Evolutionary conservation across 2,113 vertebrate species (phyloP), one percentile per base, ranked within the genome.

Genomic region (Egretta garzetta): DNA sequence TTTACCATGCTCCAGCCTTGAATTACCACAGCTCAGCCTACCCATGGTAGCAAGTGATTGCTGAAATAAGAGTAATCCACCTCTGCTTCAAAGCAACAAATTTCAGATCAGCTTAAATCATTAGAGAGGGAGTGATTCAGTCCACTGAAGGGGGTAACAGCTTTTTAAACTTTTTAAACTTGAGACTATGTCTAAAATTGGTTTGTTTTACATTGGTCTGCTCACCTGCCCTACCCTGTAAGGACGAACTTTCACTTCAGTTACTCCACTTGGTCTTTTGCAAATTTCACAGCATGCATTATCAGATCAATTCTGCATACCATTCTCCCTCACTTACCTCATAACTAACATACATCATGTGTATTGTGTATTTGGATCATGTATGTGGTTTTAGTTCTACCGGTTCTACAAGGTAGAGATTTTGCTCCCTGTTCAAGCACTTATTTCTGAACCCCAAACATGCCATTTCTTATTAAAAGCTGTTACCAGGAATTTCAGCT

Each of bases 311-410:
- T 73, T 84, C 62, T 3, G 1, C 20, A 47, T 21, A 13, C 5
- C 12, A 9, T 47, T 80, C 15, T 60, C 33, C 45, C 45, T 71
- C 22, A 15, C 20, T 50, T 43, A 10, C 64, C 59, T 81, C 77
- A 19, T 43, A 90, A n/a, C 24, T 66, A 55, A 37, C 8, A 45
- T 7, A 24, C 19, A 32, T 19, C 0, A 0, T 24, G 21, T 12
- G 47, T 24, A n/a, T 62, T 0, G 0, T 75, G 22, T 10, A 35
- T 74, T 45, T 49, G 39, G 11, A 70, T 55, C 12, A 27, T 17
- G 12, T 39, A 18, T 49, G 83, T 83, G 23, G 13, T 14, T 80
- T 89, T 81, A 80, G 6, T 8, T 63, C 49, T 58, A 18, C 23
- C 5, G 2, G 16, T 35, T 86, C 23, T 21, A 22, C 12, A 52